Evolutionary conservation across 2,888 invertebrate genomes (phyloP), one percentile per base, ranked within the genome.

Genomic region (Microctonus hyperodae): DNA sequence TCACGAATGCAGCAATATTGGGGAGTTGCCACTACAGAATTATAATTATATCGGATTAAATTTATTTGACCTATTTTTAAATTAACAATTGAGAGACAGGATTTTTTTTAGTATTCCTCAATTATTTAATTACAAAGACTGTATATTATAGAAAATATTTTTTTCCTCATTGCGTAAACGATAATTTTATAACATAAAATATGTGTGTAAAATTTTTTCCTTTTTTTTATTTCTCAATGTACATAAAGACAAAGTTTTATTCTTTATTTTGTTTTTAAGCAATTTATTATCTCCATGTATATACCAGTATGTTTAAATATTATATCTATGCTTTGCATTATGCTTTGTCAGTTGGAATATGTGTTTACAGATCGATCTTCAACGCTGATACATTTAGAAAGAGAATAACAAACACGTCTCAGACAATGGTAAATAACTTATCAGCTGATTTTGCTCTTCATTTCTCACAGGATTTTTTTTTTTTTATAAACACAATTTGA

Each of bases 1-100:
- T 76, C 80, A n/a, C 88, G 95, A 64, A 94, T 95, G 92, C 92
- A 94, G 75, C 94, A 94, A 77, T 95, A 95, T 84, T 95, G 95
- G 95, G 94, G 94, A 60, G 93, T 95, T 55, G 93, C 94, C 13
- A 94, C 94, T 1, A 95, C 94, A 0, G 94, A 94, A 83, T 84
- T 95, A 73, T 94, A 87, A 87, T 71, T 2, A n/a, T n/a, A n/a
- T n/a, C 22, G 11, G 13, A 48, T 35, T 20, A 2, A 28, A 13
- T 13, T 7, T 44, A 16, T 16, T 44, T 44, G 1, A 7, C 16
- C 20, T 4, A 7, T n/a, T 44, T 35, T 10, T 6, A n/a, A 13
- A 13, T 37, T 13, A 37, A 37, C 44, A 7, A 4, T n/a, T 5
- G 44, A 16, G 20, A 7, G n/a, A 37, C 6, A 13, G 3, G 5